These are phyloP conservation scores for Copidosoma floridanum DNA, from an alignment of 1,140 invertebrate genomes.

Conservation along the genomic window DNA sequence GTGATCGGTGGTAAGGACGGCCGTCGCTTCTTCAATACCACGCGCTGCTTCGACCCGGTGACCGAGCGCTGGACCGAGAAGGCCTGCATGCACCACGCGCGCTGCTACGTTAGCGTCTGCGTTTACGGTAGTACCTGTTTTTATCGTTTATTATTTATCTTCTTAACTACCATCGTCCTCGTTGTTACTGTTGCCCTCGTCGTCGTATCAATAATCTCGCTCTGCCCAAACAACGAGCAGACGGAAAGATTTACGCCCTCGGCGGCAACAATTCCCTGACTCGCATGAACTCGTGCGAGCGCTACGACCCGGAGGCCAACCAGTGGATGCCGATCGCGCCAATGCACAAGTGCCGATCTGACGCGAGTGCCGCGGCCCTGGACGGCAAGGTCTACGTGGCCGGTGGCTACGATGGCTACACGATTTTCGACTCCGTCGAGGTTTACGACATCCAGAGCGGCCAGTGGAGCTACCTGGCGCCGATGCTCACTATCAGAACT, in stretches of 20 bases:
- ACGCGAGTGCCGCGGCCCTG: conserved; percentile 63
- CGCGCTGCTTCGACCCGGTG: conserved; percentile 66
- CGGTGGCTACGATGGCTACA: conserved; percentile 74
- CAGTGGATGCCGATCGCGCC: conserved; percentile 81
- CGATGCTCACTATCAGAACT: conserved; percentile 76
- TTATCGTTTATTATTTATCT: too few species aligned
- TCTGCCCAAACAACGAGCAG: conserved; percentile 33
- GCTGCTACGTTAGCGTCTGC: conserved; percentile 77
- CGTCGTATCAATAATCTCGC: too few species aligned
- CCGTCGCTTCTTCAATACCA: conserved; percentile 69
- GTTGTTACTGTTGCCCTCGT: too few species aligned
- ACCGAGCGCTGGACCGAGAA: conserved; percentile 65
- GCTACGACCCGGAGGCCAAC: conserved; percentile 69
- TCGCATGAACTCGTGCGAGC: conserved; percentile 71
- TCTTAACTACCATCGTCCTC: neutral
- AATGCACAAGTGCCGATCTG: conserved; percentile 79
- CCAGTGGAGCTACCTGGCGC: conserved; percentile 72
- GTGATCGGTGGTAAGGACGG: conserved; percentile 78
- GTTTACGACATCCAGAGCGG: conserved; percentile 63
- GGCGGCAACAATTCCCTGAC: conserved; percentile 85
- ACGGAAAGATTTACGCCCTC: conserved; percentile 78
- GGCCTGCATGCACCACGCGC: conserved; percentile 71
- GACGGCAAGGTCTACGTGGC: conserved; percentile 65
- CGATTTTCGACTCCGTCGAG: conserved; percentile 65
- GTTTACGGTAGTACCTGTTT: conserved; percentile 63